Base-by-base conservation (phyloP, 1,140 invertebrate species). In the Onthophagus taurus region DNA sequence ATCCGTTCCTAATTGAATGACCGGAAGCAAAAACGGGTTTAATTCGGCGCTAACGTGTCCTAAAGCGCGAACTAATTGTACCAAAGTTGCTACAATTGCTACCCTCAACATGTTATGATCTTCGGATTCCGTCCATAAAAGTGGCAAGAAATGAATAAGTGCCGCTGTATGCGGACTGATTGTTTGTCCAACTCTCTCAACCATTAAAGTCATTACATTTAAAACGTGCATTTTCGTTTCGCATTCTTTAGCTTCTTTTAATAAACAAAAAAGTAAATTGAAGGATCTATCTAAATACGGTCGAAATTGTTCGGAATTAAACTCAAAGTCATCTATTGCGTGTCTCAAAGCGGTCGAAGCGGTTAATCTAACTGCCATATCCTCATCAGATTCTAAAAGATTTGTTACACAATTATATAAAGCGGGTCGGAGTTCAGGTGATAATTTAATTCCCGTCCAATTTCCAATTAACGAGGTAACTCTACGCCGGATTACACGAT, bases 151-250 rank as follows among this genome's bases (percentile, higher is more conserved):
- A 36, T 79, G 74, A 44, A 86, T 76, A 14, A 97, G 70, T 14
- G 79, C 74, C 39, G 72, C 69, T 1, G 79, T 68, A 54, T 83
- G 72, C 4, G 86, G 82, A 35, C 76, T 75, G 34, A 92, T 86
- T 24, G 74, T 72, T 31, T 72, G 71, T 16, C 85, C 87, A 63
- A 89, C 81, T 49, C 89, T 74, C 65, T 94, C 88, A 49, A 93
- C 83, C 48, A 96, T 78, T 61, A 90, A 85, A 19, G 89, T 90
- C 62, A 96, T 76, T 30, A 92, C 86, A 65, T 85, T 83, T 16
- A 97, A 69, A 12, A 95, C 83, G 55, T 88, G 80, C 80, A 95
- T 90, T 79, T 95, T 97, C 2, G 87, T 92, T 66, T 96, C 91
- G 72, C 87, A 93, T 68, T 95, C 89, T 51, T 79, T 73, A 0